These are phyloP conservation scores for Tribolium freemani DNA, from an alignment of 2,888 invertebrate species.

Conservation along the genomic window DNA sequence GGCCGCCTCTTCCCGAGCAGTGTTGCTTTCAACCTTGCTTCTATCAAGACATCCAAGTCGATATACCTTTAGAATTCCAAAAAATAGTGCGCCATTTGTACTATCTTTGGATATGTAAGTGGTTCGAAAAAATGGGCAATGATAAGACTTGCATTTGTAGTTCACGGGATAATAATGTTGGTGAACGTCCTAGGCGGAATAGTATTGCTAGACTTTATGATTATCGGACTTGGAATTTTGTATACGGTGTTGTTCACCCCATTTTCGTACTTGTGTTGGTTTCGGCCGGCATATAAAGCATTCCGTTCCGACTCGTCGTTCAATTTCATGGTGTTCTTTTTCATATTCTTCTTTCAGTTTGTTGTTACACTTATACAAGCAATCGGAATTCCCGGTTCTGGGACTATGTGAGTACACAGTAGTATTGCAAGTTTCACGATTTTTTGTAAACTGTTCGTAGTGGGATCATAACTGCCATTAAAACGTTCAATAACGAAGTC, in stretches of 20 bases:
- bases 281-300: conserved; percentile 98
- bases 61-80: conserved; percentile 98
- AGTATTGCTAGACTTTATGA: conserved; percentile 79
- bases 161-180: conserved; percentile 88
- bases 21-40: conserved; percentile 98
- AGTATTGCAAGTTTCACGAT: not conserved
- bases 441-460: conserved; percentile 67
- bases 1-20: conserved; percentile 96
- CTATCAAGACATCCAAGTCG: conserved; percentile 99
- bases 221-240: conserved; percentile 90
- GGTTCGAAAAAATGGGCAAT: not conserved
- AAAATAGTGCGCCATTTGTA: conserved; percentile 94
- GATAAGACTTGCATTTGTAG: conserved; percentile 71
- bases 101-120: conserved; percentile 97
- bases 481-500: conserved; percentile 71
- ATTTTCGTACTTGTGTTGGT: conserved; percentile 99
- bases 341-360: conserved; percentile 97
- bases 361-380: conserved; percentile 90
- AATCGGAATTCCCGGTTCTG: conserved; percentile 86
- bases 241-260: conserved; percentile 94
- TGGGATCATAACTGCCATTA: conserved; percentile 85
- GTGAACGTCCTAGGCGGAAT: conserved; percentile 90
- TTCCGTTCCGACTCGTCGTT: conserved; percentile 99
- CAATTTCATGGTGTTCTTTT: conserved; percentile 99
- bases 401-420: conserved; percentile 91